Conservation (phyloP, 2,888 invertebrate genomes). For the Pardosa pseudoannulata region DNA sequence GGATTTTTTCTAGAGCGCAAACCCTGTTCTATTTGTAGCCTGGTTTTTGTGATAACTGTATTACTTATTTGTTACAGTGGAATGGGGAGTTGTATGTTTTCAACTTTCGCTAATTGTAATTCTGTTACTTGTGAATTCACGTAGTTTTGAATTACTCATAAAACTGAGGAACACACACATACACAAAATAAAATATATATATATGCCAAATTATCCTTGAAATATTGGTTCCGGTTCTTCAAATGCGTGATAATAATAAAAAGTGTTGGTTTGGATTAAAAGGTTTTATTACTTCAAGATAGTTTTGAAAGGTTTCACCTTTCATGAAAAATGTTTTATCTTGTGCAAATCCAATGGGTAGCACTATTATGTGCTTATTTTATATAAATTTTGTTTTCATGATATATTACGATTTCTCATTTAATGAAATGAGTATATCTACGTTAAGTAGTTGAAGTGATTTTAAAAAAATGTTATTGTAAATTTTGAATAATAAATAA, state of each 20-base stretch:
- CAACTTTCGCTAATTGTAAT: constrained; percentile 66
- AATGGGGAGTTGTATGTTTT: constrained; percentile 94
- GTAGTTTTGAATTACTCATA: not conserved
- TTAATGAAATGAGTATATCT: not conserved
- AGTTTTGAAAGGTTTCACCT: not conserved
- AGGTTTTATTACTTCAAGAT: not conserved
- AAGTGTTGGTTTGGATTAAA: not conserved
- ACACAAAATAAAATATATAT: not conserved
- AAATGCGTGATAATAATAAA: not conserved
- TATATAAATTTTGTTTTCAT: not conserved
- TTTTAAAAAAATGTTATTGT: constrained; percentile 8
- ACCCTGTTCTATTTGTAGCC: constrained; percentile 97
- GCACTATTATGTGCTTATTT: not conserved
- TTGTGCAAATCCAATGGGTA: not conserved
- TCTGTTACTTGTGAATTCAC: constrained; percentile 59
- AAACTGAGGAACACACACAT: not conserved
- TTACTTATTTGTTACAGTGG: constrained; percentile 97
- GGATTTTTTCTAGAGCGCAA: constrained; percentile 98
- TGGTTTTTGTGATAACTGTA: constrained; percentile 94
- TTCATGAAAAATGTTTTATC: not conserved
- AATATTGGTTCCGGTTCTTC: constrained; percentile 4
- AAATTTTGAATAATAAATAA: constrained; percentile 1
- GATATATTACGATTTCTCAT: not conserved
- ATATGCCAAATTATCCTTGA: constrained; percentile 43
- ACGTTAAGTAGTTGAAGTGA: not conserved